Percentiles rank a stretch among this genome's conserved stretches.
Conservation (phyloP, 2,888 invertebrate genomes). For the Drosophila parthenogenetica region DNA sequence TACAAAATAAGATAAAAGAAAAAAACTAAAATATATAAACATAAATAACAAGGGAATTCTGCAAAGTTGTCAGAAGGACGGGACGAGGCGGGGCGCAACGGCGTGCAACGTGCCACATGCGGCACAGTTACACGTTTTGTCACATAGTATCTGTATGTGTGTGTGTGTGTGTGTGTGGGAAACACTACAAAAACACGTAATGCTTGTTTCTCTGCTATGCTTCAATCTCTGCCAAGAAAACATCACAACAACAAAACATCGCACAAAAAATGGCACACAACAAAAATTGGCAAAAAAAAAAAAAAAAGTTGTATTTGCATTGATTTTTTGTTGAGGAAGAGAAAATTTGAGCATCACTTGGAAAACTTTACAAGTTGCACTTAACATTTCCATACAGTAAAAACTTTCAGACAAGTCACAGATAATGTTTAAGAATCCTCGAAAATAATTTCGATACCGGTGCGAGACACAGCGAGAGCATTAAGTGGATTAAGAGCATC, state of each 20-base stretch:
- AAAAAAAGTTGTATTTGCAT: constrained; percentile 1
- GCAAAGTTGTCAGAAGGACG: constrained; percentile 27
- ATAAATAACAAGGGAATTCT: constrained; percentile 32
- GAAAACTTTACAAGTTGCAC: neutral
- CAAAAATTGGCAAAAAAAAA: neutral
- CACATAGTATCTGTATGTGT: neutral
- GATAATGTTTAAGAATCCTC: neutral
- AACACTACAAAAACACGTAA: constrained; percentile 24
- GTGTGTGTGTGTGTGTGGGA: neutral
- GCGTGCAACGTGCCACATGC: constrained; percentile 41
- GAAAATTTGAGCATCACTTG: neutral
- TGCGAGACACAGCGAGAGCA: neutral
- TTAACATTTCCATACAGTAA: no score
- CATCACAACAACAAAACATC: constrained; percentile 15
- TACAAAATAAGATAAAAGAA: neutral
- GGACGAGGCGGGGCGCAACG: constrained; percentile 35
- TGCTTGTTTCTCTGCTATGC: constrained; percentile 14
- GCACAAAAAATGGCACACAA: neutral
- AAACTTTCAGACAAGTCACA: no score
- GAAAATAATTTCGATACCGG: neutral
- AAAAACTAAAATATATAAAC: constrained; percentile 3
- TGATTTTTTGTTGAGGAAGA: neutral
- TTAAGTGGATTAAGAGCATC: neutral
- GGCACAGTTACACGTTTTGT: constrained; percentile 43
- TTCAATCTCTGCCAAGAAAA: constrained; percentile 15